These are phyloP conservation scores for Cataglyphis rosenhaueri DNA, from an alignment of 2,888 invertebrate species.

Conservation along the genomic window DNA sequence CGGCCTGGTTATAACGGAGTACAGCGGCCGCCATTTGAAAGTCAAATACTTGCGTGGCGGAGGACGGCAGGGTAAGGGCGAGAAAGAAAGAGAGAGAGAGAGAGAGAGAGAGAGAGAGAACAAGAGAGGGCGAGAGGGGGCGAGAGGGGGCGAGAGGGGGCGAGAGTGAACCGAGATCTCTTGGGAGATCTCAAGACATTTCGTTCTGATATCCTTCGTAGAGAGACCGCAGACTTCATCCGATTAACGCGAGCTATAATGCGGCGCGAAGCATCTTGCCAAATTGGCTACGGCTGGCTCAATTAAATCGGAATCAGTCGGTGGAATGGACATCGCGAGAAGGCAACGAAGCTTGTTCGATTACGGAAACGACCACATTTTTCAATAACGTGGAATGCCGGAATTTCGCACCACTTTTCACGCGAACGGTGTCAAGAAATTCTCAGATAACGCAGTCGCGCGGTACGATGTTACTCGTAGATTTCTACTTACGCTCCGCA, in stretches of 20 bases:
- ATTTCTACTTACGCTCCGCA: background rate
- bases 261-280: slow-evolving; percentile 71
- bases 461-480: background rate
- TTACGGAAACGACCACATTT: slow-evolving; percentile 16
- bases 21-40: slow-evolving; percentile 77
- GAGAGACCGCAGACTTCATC: slow-evolving; percentile 75
- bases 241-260: slow-evolving; percentile 77
- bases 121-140: background rate
- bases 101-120: background rate
- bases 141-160: slow-evolving; percentile 11
- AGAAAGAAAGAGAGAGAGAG: background rate
- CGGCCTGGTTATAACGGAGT: slow-evolving; percentile 73
- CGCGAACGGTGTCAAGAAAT: background rate
- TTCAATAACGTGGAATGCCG: background rate
- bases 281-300: slow-evolving; percentile 71
- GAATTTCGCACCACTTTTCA: slow-evolving; percentile 23
- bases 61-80: slow-evolving; percentile 39
- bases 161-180: slow-evolving; percentile 43
- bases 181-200: slow-evolving; percentile 77
- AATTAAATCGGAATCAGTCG: slow-evolving; percentile 72
- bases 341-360: background rate
- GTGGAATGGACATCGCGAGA: slow-evolving; percentile 26
- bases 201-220: slow-evolving; percentile 73
- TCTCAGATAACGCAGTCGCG: slow-evolving; percentile 23
- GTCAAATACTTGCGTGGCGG: slow-evolving; percentile 74